Evolutionary conservation across 1,140 invertebrate species (phyloP).

Genomic region (Ostrea edulis): DNA sequence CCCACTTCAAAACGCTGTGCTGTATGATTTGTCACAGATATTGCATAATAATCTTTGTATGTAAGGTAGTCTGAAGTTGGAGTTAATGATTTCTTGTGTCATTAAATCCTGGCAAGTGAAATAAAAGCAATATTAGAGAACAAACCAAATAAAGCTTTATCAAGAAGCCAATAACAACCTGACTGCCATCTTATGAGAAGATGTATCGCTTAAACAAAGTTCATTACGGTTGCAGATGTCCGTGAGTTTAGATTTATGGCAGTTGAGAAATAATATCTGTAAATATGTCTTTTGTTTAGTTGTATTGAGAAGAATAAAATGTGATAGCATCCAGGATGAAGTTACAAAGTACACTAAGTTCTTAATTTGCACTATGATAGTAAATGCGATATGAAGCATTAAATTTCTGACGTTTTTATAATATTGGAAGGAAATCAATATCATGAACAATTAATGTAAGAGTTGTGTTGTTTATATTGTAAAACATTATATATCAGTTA

Average conservation of each 20-base stretch:
- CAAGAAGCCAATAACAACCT: background rate
- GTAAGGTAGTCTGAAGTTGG: conserved; percentile 22
- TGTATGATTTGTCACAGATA: background rate
- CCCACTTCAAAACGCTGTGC: conserved; percentile 19
- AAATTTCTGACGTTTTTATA: too few species aligned
- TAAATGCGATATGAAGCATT: too few species aligned
- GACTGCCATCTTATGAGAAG: background rate
- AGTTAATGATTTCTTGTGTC: conserved; percentile 1
- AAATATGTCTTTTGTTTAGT: background rate
- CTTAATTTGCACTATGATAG: too few species aligned
- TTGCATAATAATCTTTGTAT: conserved; percentile 20
- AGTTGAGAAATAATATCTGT: background rate
- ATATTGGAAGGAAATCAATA: too few species aligned
- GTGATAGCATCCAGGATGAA: background rate
- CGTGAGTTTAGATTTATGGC: background rate
- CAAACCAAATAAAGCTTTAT: conserved; percentile 2
- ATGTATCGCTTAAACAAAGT: background rate
- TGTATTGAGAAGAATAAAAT: background rate
- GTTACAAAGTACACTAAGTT: background rate
- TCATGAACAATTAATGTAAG: too few species aligned
- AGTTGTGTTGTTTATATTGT: too few species aligned
- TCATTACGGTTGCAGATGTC: background rate
- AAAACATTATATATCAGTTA: too few species aligned
- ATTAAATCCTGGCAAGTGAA: conserved; percentile 8
- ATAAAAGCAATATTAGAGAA: conserved; percentile 2